Evolutionary conservation across 2,888 invertebrate species (phyloP).

Genomic region (Stenichneumon culpator): DNA sequence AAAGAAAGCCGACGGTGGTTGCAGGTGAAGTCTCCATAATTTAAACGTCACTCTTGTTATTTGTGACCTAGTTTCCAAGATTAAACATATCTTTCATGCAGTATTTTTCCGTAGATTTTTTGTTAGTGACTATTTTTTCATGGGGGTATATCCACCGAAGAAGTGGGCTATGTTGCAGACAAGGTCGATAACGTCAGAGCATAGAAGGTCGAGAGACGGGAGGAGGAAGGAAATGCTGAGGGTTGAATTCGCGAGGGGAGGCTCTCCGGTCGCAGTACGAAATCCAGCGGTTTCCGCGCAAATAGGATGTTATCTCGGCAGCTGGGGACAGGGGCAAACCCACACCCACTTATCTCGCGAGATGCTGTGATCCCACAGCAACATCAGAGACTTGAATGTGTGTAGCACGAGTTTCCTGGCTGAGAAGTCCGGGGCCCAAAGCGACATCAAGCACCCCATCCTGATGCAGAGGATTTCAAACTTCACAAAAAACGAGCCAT

Average conservation of each 20-base stretch:
- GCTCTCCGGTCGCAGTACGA: conserved; percentile 68
- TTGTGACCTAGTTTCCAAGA: background rate
- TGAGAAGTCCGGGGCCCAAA: conserved; percentile 27
- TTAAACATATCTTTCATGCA: background rate
- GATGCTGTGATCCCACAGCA: conserved; percentile 76
- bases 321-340: conserved; percentile 79
- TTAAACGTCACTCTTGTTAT: no score
- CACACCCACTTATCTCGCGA: conserved; percentile 74
- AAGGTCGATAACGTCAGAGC: conserved; percentile 33
- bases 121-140: background rate
- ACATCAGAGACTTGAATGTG: conserved; percentile 49
- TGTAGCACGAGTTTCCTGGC: conserved; percentile 14
- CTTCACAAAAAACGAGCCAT: conserved; percentile 30
- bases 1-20: no score
- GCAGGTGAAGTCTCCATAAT: no score
- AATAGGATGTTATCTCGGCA: conserved; percentile 82
- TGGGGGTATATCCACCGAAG: background rate
- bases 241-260: conserved; percentile 56
- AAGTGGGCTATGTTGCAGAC: background rate
- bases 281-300: conserved; percentile 78
- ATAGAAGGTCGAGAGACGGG: conserved; percentile 33
- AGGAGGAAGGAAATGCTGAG: conserved; percentile 53
- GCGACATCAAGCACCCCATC: conserved; percentile 37
- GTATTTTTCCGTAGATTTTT: background rate
- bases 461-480: conserved; percentile 39